Evolutionary conservation across 2,113 vertebrate species (phyloP).

Genomic region (Corvus cornix): DNA sequence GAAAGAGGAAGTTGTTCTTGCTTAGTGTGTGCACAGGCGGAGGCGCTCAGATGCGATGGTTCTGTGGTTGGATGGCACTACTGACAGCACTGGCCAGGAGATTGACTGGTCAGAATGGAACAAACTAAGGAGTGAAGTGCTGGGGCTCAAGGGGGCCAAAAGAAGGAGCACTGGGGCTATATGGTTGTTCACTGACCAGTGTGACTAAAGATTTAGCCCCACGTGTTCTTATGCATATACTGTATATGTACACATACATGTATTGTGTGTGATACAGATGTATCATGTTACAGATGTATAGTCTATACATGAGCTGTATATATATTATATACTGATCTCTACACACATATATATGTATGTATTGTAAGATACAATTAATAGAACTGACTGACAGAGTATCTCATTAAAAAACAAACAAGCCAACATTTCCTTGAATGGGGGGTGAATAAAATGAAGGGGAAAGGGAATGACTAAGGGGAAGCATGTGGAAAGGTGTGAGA

Average conservation of each 20-base stretch:
- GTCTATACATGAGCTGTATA: neutral
- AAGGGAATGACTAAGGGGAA: neutral
- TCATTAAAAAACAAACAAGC: neutral
- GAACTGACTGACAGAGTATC: neutral
- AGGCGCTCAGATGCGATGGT: neutral
- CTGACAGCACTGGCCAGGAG: neutral
- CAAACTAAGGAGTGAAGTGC: neutral
- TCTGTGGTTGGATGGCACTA: neutral
- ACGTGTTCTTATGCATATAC: neutral
- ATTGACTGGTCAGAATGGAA: neutral
- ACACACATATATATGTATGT: too few relatives aligned
- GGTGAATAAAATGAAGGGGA: neutral
- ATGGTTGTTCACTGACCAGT: accelerated
- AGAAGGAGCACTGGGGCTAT: neutral
- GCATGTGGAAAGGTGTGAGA: neutral
- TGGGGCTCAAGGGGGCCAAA: neutral
- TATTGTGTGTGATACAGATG: neutral
- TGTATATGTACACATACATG: too few relatives aligned
- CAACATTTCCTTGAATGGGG: neutral
- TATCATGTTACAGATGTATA: neutral
- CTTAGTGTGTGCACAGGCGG: neutral
- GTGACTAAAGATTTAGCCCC: neutral
- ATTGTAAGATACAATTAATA: neutral
- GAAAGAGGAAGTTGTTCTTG: neutral
- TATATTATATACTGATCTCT: neutral